Percentiles rank a stretch among this genome's conserved stretches.
Conservation (phyloP, 2,113 vertebrate species). For the Oxyruncus cristatus region DNA sequence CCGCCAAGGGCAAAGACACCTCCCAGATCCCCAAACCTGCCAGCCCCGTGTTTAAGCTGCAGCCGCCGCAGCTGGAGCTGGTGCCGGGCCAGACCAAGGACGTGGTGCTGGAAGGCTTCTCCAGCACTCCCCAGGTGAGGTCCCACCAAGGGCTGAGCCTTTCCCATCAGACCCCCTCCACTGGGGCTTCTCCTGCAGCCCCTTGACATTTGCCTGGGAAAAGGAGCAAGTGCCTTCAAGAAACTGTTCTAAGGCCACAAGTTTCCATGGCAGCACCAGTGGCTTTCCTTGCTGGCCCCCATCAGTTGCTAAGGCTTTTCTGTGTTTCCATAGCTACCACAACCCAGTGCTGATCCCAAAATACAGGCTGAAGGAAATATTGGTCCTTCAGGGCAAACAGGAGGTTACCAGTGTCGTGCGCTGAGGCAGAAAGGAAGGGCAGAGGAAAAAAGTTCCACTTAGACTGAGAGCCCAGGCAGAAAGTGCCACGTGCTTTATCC, state of each 20-base stretch:
- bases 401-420: neutral
- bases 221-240: slow-evolving; percentile 3
- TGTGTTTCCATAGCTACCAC: slow-evolving; percentile 49
- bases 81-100: slow-evolving; percentile 72
- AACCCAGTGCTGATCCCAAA: neutral
- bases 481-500: neutral
- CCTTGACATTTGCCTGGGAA: neutral
- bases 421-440: neutral
- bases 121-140: slow-evolving; percentile 76
- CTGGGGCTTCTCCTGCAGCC: neutral
- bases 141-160: neutral
- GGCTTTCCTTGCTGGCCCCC: slow-evolving; percentile 5
- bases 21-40: neutral
- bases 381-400: neutral
- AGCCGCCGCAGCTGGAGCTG: slow-evolving; percentile 74
- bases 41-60: slow-evolving; percentile 76
- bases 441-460: neutral
- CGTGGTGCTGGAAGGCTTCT: slow-evolving; percentile 80
- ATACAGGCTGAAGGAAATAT: neutral
- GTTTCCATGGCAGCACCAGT: neutral
- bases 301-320: slow-evolving; percentile 24
- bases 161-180: neutral
- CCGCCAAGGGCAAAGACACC: neutral
- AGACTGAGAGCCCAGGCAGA: neutral
- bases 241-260: neutral